Evolutionary conservation across 2,888 invertebrate genomes (phyloP), one percentile per base, ranked within the genome.

Genomic region (Ferdinandea cuprea): DNA sequence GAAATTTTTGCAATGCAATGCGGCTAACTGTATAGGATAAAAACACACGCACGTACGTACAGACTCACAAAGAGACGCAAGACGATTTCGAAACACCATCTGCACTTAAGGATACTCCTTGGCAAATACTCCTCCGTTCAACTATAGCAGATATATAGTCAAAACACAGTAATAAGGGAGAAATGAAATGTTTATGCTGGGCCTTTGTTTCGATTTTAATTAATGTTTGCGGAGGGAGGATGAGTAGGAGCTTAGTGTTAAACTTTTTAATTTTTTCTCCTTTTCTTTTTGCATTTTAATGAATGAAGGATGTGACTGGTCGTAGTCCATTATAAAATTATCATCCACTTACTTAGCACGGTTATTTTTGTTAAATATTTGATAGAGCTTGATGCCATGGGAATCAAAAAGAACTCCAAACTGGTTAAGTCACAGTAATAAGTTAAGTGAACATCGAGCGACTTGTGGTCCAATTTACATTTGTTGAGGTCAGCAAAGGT

Each of bases 201-300:
- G 63, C 28, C 56, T 73, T 73, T 68, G 54, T 40, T 68, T 48
- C 42, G 46, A 61, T 79, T 68, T 63, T 50, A 74, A 80, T 80
- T 69, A 74, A 65, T 52, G 37, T 61, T 8, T 8, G 17, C 17
- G 7, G 19, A n/a, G n/a, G n/a, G n/a, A n/a, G 30, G 19, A 46
- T 21, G 28, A 35, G 42, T 40, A n/a, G 5, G 37, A 46, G 32
- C 25, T 50, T 15, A 13, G 21, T 17, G 2, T 15, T 30, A 48
- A 52, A 28, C 13, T 15, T n/a, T 15, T 28, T 13, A 13, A n/a
- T 54, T 21, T 6, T 15, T n/a, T n/a, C n/a, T n/a, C n/a, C n/a
- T n/a, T n/a, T n/a, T n/a, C n/a, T n/a, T n/a, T n/a, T n/a, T n/a
- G n/a, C n/a, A n/a, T n/a, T n/a, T 0, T 28, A 42, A 6, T 17